Evolutionary conservation across 2,888 invertebrate genomes (phyloP).

Genomic region (Azorinus chamasolen): DNA sequence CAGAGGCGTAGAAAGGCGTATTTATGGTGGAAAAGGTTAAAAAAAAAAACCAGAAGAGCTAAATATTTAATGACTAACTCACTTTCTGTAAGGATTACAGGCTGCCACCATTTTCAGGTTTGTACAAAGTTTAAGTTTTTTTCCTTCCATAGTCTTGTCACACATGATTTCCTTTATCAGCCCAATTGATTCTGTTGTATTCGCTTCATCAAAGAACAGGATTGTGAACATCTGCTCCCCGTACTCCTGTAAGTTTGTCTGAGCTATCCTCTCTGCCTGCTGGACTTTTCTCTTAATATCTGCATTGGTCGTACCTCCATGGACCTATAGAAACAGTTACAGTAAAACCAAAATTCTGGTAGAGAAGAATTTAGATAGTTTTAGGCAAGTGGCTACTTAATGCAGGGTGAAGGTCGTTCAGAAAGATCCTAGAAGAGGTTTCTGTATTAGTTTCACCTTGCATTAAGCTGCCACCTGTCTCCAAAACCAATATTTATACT

Average conservation of each 20-base stretch:
- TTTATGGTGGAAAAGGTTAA: too few species aligned
- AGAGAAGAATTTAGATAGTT: too few species aligned
- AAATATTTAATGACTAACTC: slow-evolving; percentile 23
- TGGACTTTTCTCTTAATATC: slow-evolving; percentile 79
- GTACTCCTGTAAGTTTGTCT: slow-evolving; percentile 64
- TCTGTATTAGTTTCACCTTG: too few species aligned
- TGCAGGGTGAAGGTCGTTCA: too few species aligned
- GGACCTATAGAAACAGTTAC: slow-evolving; percentile 69
- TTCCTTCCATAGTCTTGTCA: slow-evolving; percentile 80
- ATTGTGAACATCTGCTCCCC: slow-evolving; percentile 77
- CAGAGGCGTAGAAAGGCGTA: too few species aligned
- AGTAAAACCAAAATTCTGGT: background rate
- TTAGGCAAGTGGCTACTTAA: too few species aligned
- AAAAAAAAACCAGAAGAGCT: too few species aligned
- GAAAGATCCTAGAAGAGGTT: too few species aligned
- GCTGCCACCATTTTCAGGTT: slow-evolving; percentile 84
- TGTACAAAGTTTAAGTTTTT: slow-evolving; percentile 64
- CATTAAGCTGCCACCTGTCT: too few species aligned
- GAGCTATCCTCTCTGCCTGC: slow-evolving; percentile 74
- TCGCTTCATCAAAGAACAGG: slow-evolving; percentile 85
- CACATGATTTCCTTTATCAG: slow-evolving; percentile 85
- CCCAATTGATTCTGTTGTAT: slow-evolving; percentile 84
- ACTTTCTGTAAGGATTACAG: slow-evolving; percentile 85
- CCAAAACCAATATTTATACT: too few species aligned
- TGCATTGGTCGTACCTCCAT: slow-evolving; percentile 81